Evolutionary conservation across 2,797 vertebrate species (phyloP), one percentile per base, ranked within the genome.

Genomic region (Enteromius thamalakanensis): DNA sequence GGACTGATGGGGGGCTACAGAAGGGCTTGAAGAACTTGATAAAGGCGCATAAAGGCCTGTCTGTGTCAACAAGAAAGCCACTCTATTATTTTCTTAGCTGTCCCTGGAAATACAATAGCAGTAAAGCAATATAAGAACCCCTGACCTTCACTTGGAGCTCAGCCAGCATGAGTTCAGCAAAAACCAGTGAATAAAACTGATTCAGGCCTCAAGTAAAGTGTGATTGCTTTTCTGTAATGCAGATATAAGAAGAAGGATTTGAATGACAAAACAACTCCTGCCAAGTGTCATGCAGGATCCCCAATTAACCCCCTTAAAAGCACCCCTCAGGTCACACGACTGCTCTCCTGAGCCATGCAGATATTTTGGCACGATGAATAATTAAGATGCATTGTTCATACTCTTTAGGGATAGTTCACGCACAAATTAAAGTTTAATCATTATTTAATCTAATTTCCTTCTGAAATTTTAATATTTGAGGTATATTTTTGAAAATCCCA

Each of bases 21-120:
- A 55, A 78, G 62, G 76, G 79, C 51, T 84, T 62, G 55, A 75
- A 75, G 75, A 87, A 84, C 81, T 81, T 6, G 75, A 86, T 86
- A 81, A 84, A 74, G 45, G 37, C 32, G n/a, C 69, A 80, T 64
- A 76, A 79, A 87, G 67, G 64, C 55, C 69, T 26, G 51, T 76
- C 62, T 77, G 68, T 86, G 51, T 68, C 60, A 76, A 47, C 70
- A 75, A 74, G 69, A 83, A 79, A 68, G 29, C 37, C 60, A 79
- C 49, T 60, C 49, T 47, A 72, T 82, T 83, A 77, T 83, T 83
- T 82, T 42, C 70, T 64, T 67, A 70, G 75, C 74, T 74, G 67
- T 72, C 55, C 3, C 45, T 76, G 26, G 76, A 72, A 86, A 80
- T 80, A 55, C 47, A 62, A 70, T 83, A 76, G 51, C 81, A 34